Base-by-base conservation (phyloP, 2,888 invertebrate genomes). In the Caenorhabditis imperialis region DNA sequence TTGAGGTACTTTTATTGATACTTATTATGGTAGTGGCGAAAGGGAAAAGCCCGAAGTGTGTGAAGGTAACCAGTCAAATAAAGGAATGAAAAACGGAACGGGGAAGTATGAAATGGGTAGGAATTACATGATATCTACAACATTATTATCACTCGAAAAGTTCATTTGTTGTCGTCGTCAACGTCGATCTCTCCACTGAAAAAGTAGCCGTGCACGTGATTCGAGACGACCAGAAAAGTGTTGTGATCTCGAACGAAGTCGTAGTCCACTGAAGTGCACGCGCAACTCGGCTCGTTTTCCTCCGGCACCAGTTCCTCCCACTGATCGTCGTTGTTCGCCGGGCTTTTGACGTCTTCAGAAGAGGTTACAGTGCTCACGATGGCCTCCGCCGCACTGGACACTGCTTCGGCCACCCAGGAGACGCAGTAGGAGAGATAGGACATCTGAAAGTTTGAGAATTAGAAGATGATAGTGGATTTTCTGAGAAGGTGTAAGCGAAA, bases 1-100 rank as follows among this genome's bases (percentile, higher is more conserved):
- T 95, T 0, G 93, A 92, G 88, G 79, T 78, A 55, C 33, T 25
- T 23, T 18, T 37, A n/a, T n/a, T n/a, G n/a, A n/a, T n/a, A n/a
- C n/a, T n/a, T n/a, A n/a, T n/a, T n/a, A n/a, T n/a, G n/a, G n/a
- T n/a, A n/a, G n/a, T n/a, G n/a, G n/a, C n/a, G 27, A 47, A 27
- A 47, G n/a, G 23, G 23, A 53, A 23, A 53, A 35, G 6, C 18
- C 18, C n/a, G n/a, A 40, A 40, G 14, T 8, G 5, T 16, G 16
- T n/a, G 30, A 33, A 33, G 33, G 12, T 30, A n/a, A 33, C 27
- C 10, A 16, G 10, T 7, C 16, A n/a, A 14, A 20, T 33, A 18
- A 20, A 48, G 27, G 18, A 20, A 44, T 18, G 3, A 20, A 20
- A 44, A 44, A 30, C 6, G 20, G 3, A 14, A 44, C 4, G 22